These are phyloP conservation scores for Sinonovacula constricta DNA, from an alignment of 1,140 invertebrate genomes.

Conservation along the genomic window DNA sequence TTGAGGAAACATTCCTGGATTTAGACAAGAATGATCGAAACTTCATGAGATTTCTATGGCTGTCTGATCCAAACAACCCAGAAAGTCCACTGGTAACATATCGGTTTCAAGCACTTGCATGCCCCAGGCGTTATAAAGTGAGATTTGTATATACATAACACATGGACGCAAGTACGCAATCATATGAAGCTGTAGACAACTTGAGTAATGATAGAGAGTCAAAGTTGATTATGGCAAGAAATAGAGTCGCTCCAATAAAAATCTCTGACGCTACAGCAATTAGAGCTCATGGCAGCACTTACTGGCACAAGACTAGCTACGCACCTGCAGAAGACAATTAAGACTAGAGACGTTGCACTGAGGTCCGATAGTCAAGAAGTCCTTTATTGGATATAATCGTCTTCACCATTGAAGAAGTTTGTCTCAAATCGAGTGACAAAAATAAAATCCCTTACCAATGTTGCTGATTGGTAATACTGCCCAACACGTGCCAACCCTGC, in stretches of 20 bases:
- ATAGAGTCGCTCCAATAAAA: conserved; percentile 38
- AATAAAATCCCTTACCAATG: conserved; percentile 8
- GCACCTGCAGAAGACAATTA: conserved; percentile 7
- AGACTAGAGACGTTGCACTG: conserved; percentile 8
- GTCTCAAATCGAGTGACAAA: conserved; percentile 30
- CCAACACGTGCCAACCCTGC: conserved; percentile 44
- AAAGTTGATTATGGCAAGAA: conserved; percentile 43
- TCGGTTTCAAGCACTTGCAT: too few species aligned
- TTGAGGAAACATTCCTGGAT: conserved; percentile 20
- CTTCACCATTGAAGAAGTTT: conserved; percentile 39
- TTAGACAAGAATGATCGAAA: too few species aligned
- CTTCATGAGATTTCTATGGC: conserved; percentile 20
- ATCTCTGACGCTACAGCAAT: conserved; percentile 27
- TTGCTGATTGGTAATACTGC: conserved; percentile 24
- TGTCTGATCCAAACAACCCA: conserved; percentile 3
- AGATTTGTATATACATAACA: too few species aligned
- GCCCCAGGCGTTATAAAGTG: background rate
- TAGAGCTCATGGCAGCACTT: conserved; percentile 51
- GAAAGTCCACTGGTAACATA: background rate
- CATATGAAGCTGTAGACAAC: conserved; percentile 49
- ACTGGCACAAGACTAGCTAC: conserved; percentile 41
- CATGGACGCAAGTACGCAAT: conserved; percentile 44
- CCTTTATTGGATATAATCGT: conserved; percentile 44
- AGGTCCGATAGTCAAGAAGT: conserved; percentile 55
- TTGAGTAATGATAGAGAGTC: conserved; percentile 12